Percentiles rank a stretch among this genome's conserved stretches.
phyloP scores from a whole-genome alignment of 1,140 invertebrate species.

The Antheraea pernyi region DNA sequence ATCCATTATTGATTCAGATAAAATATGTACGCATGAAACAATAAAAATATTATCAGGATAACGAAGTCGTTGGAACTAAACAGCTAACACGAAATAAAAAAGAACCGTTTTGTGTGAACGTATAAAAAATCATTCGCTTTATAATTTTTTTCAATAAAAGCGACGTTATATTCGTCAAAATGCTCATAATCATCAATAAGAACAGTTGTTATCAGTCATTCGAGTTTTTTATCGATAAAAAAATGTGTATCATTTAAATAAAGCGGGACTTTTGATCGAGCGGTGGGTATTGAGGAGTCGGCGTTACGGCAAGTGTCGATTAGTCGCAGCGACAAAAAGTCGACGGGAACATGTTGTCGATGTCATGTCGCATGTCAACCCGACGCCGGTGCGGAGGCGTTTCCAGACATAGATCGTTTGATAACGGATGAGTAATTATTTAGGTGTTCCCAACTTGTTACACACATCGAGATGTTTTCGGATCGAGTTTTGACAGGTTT shows the following conservation, averaged over 20 bases:
- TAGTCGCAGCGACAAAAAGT: constrained; percentile 54
- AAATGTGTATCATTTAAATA: constrained; percentile 23
- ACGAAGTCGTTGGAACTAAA: too few relatives aligned
- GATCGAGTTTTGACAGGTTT: neutral
- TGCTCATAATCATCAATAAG: constrained; percentile 29
- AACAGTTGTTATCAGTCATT: constrained; percentile 26
- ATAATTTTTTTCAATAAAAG: too few relatives aligned
- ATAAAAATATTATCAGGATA: too few relatives aligned
- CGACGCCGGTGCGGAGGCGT: constrained; percentile 17
- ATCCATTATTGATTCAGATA: too few relatives aligned
- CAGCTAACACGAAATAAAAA: too few relatives aligned
- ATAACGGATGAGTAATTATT: constrained; percentile 54
- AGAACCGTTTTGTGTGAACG: too few relatives aligned
- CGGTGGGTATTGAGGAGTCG: constrained; percentile 21
- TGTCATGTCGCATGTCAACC: constrained; percentile 41
- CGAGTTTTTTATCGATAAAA: constrained; percentile 21
- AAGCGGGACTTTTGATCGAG: constrained; percentile 44
- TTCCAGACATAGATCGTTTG: constrained; percentile 43
- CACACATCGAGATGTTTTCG: neutral
- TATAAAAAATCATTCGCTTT: too few relatives aligned
- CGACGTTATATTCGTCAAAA: too few relatives aligned
- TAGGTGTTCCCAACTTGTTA: neutral
- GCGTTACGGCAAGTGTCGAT: constrained; percentile 50
- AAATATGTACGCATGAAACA: too few relatives aligned
- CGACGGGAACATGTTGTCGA: constrained; percentile 46